A percentile compares a stretch with the other conserved stretches of the same genome.
phyloP scores from a whole-genome alignment of 2,113 vertebrate species.

The Cavia aperea region DNA sequence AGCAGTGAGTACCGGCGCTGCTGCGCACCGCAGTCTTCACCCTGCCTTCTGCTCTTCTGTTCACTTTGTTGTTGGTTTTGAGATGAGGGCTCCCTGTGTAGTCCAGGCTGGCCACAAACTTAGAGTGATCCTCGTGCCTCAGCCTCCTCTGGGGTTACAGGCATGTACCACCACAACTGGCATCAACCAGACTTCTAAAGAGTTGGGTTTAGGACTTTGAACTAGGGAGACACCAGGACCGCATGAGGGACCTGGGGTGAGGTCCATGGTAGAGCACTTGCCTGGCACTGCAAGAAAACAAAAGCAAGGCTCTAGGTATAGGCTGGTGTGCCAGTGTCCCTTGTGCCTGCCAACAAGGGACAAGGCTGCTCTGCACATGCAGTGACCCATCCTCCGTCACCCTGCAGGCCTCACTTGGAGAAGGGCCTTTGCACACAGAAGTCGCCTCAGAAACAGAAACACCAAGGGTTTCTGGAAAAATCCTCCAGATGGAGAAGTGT shows the following conservation, averaged over 20 bases:
- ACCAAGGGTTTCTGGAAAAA: too few relatives aligned
- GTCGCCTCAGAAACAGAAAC: too few relatives aligned
- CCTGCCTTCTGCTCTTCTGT: background rate
- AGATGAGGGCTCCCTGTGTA: background rate
- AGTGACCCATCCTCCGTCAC: too few relatives aligned
- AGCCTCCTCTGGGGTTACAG: background rate
- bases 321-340: too few relatives aligned
- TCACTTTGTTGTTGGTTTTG: background rate
- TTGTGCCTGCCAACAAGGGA: too few relatives aligned
- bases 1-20: slow-evolving; percentile 80
- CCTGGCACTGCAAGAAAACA: background rate
- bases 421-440: too few relatives aligned
- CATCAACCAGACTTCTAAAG: background rate
- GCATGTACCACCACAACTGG: background rate
- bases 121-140: background rate
- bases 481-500: too few relatives aligned
- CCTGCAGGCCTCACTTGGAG: too few relatives aligned
- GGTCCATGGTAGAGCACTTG: background rate
- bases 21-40: background rate
- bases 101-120: background rate
- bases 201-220: background rate
- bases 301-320: too few relatives aligned
- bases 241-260: background rate
- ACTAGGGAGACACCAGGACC: background rate
- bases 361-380: too few relatives aligned